Evolutionary conservation across 2,888 invertebrate species (phyloP).

Genomic region (Pachliopta kotzebuea): DNA sequence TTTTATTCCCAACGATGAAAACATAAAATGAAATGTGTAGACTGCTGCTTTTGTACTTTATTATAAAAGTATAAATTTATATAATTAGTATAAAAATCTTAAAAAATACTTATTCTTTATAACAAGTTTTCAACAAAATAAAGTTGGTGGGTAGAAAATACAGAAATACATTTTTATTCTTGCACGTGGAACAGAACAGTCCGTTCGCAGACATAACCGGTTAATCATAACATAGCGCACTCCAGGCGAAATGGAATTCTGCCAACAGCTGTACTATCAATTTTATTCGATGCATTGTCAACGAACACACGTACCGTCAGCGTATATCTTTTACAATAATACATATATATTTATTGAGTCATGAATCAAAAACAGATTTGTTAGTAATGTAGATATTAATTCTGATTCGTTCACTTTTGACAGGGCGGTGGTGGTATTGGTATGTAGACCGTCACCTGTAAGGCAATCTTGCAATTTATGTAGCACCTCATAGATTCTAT

Average conservation of each 20-base stretch:
- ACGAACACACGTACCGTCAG: background rate
- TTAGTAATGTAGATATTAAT: background rate
- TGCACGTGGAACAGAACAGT: conserved; percentile 6
- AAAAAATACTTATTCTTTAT: no score
- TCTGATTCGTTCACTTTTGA: no score
- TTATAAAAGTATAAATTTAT: no score
- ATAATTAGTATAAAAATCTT: no score
- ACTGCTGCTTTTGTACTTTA: no score
- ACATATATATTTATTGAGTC: background rate
- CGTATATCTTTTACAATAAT: background rate
- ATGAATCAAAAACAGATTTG: background rate
- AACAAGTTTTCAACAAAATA: background rate
- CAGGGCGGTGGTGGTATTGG: no score
- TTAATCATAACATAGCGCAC: conserved; percentile 20
- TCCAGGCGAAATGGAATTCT: conserved; percentile 17
- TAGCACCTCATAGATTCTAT: no score
- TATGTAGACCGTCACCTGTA: no score
- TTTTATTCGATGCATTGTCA: conserved; percentile 11
- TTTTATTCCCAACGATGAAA: no score
- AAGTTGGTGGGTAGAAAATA: background rate
- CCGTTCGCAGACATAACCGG: conserved; percentile 7
- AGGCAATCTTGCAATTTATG: no score
- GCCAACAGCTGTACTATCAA: conserved; percentile 18
- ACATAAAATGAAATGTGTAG: no score
- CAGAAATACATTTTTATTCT: conserved; percentile 6